These are phyloP conservation scores for Vespertilio murinus DNA, from an alignment of 2,797 vertebrate genomes.

Conservation along the genomic window DNA sequence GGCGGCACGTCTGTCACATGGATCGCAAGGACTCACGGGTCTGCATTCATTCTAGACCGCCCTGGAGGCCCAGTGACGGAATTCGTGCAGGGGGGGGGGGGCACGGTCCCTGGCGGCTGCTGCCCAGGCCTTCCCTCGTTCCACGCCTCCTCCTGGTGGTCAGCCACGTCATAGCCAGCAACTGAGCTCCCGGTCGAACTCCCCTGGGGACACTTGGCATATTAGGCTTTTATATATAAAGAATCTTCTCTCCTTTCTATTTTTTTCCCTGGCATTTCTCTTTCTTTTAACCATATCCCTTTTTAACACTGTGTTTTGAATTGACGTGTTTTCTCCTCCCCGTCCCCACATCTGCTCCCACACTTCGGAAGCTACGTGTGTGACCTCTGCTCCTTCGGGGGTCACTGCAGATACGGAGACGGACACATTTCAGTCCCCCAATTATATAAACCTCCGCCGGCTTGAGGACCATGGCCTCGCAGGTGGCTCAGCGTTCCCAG, in stretches of 20 bases:
- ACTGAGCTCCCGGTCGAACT: no score
- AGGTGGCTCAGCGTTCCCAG: no score
- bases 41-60: neutral
- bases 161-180: no score
- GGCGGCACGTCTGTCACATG: neutral
- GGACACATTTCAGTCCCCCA: neutral
- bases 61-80: no score
- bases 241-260: neutral
- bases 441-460: rapidly evolving
- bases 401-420: neutral
- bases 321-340: neutral
- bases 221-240: no score
- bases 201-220: no score
- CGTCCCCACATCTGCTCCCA: rapidly evolving
- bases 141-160: no score
- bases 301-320: neutral
- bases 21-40: rapidly evolving
- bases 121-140: no score
- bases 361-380: neutral
- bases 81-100: rapidly evolving
- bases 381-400: neutral
- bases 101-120: no score
- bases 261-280: neutral
- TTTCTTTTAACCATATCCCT: neutral
- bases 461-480: no score